These are phyloP conservation scores for Pagrus major DNA, from an alignment of 2,113 vertebrate species.

Conservation along the genomic window DNA sequence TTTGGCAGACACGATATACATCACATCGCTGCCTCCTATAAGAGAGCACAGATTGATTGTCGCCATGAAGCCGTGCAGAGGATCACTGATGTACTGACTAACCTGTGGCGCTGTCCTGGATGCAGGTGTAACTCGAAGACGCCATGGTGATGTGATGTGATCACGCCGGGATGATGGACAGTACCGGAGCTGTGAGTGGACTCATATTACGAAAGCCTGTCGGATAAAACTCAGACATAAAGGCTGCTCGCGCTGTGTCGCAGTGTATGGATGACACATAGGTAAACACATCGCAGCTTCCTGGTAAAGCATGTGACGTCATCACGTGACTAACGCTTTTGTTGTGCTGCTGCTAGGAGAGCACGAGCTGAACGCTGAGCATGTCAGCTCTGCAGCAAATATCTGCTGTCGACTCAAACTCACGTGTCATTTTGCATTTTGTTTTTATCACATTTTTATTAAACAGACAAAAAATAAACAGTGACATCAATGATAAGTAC, in stretches of 20 bases:
- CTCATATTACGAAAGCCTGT: neutral
- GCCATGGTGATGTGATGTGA: conserved; percentile 61
- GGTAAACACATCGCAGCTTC: conserved; percentile 60
- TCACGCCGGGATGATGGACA: conserved; percentile 1
- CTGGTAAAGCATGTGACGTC: conserved; percentile 59
- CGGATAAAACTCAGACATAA: too few species aligned
- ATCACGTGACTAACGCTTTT: too few species aligned
- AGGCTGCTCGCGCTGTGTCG: conserved; percentile 8
- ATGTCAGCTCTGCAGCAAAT: too few species aligned
- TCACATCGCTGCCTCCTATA: neutral
- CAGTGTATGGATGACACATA: conserved; percentile 10
- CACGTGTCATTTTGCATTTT: neutral
- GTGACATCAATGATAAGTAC: neutral
- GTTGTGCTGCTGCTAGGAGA: neutral
- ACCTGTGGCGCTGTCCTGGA: conserved; percentile 74
- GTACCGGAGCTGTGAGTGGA: neutral
- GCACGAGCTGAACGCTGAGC: neutral
- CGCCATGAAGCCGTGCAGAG: neutral
- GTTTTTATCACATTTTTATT: neutral
- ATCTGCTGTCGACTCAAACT: neutral
- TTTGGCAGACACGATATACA: neutral
- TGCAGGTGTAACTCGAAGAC: conserved; percentile 46
- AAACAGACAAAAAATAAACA: neutral
- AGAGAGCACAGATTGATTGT: fast-evolving
- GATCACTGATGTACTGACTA: neutral